These are phyloP conservation scores for Alauda arvensis DNA, from an alignment of 2,797 vertebrate species.

Conservation along the genomic window DNA sequence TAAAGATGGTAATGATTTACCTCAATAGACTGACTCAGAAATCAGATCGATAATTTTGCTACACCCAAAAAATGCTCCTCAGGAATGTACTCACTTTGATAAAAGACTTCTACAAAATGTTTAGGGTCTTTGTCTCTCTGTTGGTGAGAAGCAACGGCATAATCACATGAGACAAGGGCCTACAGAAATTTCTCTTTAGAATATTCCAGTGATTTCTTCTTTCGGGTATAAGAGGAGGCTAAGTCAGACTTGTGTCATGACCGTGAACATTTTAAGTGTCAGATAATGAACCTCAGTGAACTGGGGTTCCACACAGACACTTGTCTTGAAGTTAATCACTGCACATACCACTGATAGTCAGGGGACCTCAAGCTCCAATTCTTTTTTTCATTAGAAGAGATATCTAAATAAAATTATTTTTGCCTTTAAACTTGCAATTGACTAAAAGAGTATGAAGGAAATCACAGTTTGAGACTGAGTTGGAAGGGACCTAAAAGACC, in stretches of 20 bases:
- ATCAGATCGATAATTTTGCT: not conserved
- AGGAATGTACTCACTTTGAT: not conserved
- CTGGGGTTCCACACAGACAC: not conserved
- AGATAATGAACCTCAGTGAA: not conserved
- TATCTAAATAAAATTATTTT: not conserved
- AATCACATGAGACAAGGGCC: not conserved
- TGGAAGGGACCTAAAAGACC: not conserved
- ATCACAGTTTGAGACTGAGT: not conserved
- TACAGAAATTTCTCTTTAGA: not conserved
- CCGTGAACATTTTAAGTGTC: not conserved
- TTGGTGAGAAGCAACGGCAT: not conserved
- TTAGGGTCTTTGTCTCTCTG: not conserved
- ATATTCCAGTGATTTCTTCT: not conserved
- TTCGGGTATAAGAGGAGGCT: not conserved
- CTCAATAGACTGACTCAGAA: not conserved
- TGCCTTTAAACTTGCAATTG: not conserved
- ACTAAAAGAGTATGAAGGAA: not conserved
- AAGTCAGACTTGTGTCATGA: not conserved
- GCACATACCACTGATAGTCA: not conserved
- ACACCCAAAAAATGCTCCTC: not conserved
- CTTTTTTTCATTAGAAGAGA: not conserved
- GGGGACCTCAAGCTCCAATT: rapidly evolving
- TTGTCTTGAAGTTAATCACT: not conserved
- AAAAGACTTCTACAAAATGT: not conserved
- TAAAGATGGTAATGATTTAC: not conserved